A percentile compares a stretch with the other conserved stretches of the same genome.
phyloP scores from a whole-genome alignment of 2,113 vertebrate genomes.

The Phoenicopterus ruber region DNA sequence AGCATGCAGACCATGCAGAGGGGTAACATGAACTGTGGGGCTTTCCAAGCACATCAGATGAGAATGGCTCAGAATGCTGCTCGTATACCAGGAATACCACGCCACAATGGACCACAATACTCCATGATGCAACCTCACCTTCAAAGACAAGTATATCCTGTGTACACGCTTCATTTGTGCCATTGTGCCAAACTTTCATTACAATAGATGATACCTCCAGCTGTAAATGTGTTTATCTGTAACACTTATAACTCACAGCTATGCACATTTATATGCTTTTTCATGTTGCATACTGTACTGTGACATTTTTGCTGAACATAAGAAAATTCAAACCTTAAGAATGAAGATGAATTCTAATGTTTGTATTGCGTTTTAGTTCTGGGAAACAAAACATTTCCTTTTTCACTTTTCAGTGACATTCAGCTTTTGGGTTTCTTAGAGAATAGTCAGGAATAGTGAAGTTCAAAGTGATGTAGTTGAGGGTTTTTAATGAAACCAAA shows the following conservation, averaged over 20 bases:
- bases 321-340: neutral
- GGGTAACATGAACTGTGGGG: slow-evolving; percentile 90
- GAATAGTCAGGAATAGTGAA: neutral
- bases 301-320: neutral
- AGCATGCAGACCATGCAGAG: slow-evolving; percentile 95
- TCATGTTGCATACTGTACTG: neutral
- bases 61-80: slow-evolving; percentile 87
- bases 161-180: slow-evolving; percentile 66
- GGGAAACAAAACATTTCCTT: neutral
- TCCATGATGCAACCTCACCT: slow-evolving; percentile 97
- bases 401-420: neutral
- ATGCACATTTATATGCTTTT: neutral
- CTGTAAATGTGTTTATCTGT: slow-evolving; percentile 22
- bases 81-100: slow-evolving; percentile 86
- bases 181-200: slow-evolving; percentile 42
- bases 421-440: neutral
- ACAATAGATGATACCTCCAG: slow-evolving; percentile 5
- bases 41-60: slow-evolving; percentile 94
- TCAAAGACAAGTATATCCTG: slow-evolving; percentile 93
- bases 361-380: neutral
- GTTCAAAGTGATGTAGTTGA: neutral
- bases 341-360: neutral
- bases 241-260: neutral
- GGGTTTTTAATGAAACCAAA: neutral
- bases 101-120: slow-evolving; percentile 92